Conservation (phyloP, 2,888 invertebrate genomes). For the Hirtodrosophila trivittata region DNA sequence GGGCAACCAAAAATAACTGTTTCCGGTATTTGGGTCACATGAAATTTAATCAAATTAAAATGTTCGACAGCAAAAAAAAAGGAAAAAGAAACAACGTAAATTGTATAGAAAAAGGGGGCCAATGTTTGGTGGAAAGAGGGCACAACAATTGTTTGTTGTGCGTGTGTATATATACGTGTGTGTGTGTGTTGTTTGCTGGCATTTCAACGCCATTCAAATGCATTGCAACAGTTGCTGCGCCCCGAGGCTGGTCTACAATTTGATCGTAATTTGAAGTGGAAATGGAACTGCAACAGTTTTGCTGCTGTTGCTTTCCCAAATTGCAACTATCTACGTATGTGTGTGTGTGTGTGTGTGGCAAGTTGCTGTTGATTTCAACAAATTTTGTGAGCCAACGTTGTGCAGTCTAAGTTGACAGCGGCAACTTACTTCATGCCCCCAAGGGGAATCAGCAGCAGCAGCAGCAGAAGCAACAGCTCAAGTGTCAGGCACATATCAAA, state of each 20-base stretch:
- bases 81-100: constrained; percentile 5
- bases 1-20: constrained; percentile 76
- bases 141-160: constrained; percentile 54
- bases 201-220: constrained; percentile 36
- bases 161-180: constrained; percentile 15
- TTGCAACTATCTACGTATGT: constrained; percentile 4
- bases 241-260: constrained; percentile 49
- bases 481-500: constrained; percentile 65
- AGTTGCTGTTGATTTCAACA: constrained; percentile 56
- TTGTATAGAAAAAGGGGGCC: constrained; percentile 36
- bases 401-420: constrained; percentile 66
- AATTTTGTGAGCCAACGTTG: constrained; percentile 62
- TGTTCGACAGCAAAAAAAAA: constrained; percentile 62
- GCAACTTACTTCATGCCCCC: constrained; percentile 54
- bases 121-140: constrained; percentile 33
- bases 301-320: constrained; percentile 24
- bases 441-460: constrained; percentile 53
- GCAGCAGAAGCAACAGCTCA: constrained; percentile 42
- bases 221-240: constrained; percentile 59
- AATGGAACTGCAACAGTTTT: constrained; percentile 48
- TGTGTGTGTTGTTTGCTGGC: constrained; percentile 30
- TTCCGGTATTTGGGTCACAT: constrained; percentile 80
- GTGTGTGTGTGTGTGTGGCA: constrained; percentile 13
- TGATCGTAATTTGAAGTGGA: constrained; percentile 62
- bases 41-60: constrained; percentile 82